Percentiles rank a stretch among this genome's conserved stretches.
phyloP scores from a whole-genome alignment of 2,888 invertebrate genomes.

The Philereme vetulata region DNA sequence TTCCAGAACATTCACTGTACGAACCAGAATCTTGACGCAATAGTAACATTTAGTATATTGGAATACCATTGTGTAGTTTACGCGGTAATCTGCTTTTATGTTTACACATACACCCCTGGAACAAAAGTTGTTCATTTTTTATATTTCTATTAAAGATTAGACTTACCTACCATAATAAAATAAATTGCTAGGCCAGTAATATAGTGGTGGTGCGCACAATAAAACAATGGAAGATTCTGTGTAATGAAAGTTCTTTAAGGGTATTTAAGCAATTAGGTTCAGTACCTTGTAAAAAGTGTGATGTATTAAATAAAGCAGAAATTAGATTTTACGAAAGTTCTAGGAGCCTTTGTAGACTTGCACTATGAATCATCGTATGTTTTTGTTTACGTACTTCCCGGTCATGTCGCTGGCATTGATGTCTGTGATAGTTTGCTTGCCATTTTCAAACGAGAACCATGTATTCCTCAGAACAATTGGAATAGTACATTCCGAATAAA shows the following conservation, averaged over 20 bases:
- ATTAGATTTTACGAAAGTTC: too few relatives aligned
- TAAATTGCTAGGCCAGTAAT: too few relatives aligned
- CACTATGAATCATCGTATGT: conserved; percentile 17
- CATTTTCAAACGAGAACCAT: conserved; percentile 97
- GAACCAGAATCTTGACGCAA: conserved; percentile 92
- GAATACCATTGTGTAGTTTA: conserved; percentile 94
- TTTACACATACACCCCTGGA: conserved; percentile 88
- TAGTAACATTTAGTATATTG: conserved; percentile 89
- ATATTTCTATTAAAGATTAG: too few relatives aligned
- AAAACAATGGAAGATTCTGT: too few relatives aligned
- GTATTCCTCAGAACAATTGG: conserved; percentile 91
- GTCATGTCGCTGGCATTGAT: conserved; percentile 92
- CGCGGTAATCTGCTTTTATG: conserved; percentile 88
- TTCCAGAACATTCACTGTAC: conserved; percentile 94
- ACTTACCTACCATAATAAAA: too few relatives aligned
- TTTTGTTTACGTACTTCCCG: conserved; percentile 66
- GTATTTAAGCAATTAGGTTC: too few relatives aligned
- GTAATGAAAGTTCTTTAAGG: too few relatives aligned
- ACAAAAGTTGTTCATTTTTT: conserved; percentile 1
- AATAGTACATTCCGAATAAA: conserved; percentile 86
- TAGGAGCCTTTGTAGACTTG: too few relatives aligned
- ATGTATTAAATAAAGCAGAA: too few relatives aligned
- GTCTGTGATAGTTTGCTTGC: conserved; percentile 91
- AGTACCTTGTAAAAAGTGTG: too few relatives aligned
- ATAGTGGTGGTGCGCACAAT: too few relatives aligned